Evolutionary conservation across 1,140 invertebrate species (phyloP), one percentile per base, ranked within the genome.

Genomic region (Eriosoma lanigerum): DNA sequence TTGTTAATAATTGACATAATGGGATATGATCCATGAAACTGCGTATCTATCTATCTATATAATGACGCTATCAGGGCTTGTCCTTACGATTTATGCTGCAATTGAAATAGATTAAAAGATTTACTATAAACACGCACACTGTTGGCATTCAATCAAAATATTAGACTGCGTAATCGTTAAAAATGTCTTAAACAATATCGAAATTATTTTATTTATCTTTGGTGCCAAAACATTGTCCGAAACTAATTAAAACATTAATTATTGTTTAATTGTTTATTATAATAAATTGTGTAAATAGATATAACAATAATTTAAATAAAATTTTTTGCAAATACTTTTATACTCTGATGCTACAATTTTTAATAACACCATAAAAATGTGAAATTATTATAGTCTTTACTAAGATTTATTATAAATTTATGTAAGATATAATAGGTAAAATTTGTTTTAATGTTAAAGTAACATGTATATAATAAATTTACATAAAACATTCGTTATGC

Each of bases 1-100:
- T 78, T 29, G 56, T 78, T 78, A 78, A 78, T 78, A 60, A 62
- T 62, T 26, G 9, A 56, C 26, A 78, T 78, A 78, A 48, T 72
- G 56, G 6, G 4, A 58, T 58, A 56, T 52, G 48, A 50, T 29
- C 46, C 26, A 52, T 29, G 24, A 19, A 6, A 44, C 13, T 21
- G 50, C 1, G 1, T 72, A 10, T 5, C 0, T 17, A 50, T 3
- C 3, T 38, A 38, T 38, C 32, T 38, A 4, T 38, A 38, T 38
- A 38, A 38, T 38, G 32, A 38, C 8, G 32, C 32, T 8, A 38
- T 38, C 32, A 38, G 32, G 32, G 3, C 8, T 3, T 38, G 32
- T 38, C 32, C 32, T 38, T 70, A 48, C 12, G 32, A 24, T 70
- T 46, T 26, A 70, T 44, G 38, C n/a, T 32, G n/a, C 15, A 64